A percentile compares a stretch with the other conserved stretches of the same genome.
Conservation (phyloP, 2,113 vertebrate genomes). For the Seriola rivoliana region DNA sequence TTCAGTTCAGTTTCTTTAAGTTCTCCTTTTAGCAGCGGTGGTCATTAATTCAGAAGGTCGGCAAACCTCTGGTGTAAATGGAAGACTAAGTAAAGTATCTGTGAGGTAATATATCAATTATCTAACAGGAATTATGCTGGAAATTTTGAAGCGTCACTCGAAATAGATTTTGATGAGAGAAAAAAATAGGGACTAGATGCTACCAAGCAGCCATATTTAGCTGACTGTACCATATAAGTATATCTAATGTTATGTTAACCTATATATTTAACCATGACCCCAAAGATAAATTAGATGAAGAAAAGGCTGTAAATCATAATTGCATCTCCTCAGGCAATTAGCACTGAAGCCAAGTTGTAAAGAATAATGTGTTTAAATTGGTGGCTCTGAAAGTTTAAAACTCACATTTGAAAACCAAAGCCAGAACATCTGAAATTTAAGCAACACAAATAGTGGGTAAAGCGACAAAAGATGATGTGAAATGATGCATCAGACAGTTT, state of each 20-base stretch:
- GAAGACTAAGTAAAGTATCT: background rate
- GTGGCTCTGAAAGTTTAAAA: background rate
- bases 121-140: background rate
- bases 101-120: background rate
- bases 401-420: constrained; percentile 25
- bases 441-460: background rate
- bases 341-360: constrained; percentile 38
- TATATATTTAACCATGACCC: background rate
- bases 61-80: too few relatives aligned
- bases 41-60: too few relatives aligned
- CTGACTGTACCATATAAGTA: background rate
- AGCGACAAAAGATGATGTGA: background rate
- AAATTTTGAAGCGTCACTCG: background rate
- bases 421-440: constrained; percentile 8
- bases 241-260: background rate
- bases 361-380: constrained; percentile 41
- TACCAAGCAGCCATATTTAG: background rate
- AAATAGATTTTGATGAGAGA: background rate
- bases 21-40: too few relatives aligned
- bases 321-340: constrained; percentile 36
- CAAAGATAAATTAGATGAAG: constrained; percentile 26
- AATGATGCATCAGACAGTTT: background rate
- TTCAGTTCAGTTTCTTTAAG: too few relatives aligned
- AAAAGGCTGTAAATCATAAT: constrained; percentile 42
- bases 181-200: background rate